Conservation (phyloP, 2,888 invertebrate species). For the Mesoligia furuncula region DNA sequence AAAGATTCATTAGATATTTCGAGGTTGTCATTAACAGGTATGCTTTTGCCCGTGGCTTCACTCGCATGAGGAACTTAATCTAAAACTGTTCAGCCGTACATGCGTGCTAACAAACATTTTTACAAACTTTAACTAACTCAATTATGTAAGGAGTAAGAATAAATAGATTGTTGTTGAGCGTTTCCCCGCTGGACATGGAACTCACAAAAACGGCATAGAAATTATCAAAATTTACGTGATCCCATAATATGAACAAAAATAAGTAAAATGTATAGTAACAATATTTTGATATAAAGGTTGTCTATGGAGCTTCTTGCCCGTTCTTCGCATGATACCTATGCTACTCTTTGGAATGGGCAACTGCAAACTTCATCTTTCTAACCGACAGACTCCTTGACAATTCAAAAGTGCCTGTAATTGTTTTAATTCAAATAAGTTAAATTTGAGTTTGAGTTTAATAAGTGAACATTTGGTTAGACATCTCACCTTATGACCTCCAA, state of each 20-base stretch:
- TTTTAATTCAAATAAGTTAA: background rate
- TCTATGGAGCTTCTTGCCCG: too few relatives aligned
- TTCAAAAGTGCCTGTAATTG: too few relatives aligned
- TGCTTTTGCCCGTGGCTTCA: background rate
- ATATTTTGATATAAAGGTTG: too few relatives aligned
- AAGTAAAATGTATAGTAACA: too few relatives aligned
- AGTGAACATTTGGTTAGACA: background rate
- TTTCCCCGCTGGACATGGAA: background rate
- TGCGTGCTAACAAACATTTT: background rate
- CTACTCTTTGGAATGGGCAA: too few relatives aligned
- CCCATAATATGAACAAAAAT: too few relatives aligned
- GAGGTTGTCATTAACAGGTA: background rate
- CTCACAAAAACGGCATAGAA: background rate
- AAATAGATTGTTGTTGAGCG: background rate
- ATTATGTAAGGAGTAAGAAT: background rate
- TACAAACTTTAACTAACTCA: background rate
- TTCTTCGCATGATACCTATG: too few relatives aligned
- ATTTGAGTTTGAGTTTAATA: background rate
- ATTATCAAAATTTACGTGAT: too few relatives aligned
- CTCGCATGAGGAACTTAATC: too few relatives aligned
- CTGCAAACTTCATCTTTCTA: too few relatives aligned
- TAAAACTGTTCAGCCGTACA: background rate
- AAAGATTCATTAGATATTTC: background rate
- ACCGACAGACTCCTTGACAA: too few relatives aligned
- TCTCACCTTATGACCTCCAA: constrained; percentile 64